Percentiles rank a stretch among this genome's conserved stretches.
Conservation (phyloP, 1,140 invertebrate genomes). For the Paraescarpia echinospica region DNA sequence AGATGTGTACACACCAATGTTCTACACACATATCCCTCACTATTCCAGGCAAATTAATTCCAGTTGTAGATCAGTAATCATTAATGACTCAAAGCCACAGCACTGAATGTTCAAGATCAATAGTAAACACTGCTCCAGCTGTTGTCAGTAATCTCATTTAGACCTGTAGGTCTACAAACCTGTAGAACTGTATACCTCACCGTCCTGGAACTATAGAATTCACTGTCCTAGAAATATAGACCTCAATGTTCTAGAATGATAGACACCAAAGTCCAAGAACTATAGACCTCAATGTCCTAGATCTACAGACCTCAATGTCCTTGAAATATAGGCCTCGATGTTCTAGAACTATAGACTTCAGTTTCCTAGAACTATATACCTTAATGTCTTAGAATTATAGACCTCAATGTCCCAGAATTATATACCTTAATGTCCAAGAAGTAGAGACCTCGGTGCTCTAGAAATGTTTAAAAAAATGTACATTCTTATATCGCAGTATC, state of each 20-base stretch:
- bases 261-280: not conserved
- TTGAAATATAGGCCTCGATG: too few species aligned
- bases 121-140: not conserved
- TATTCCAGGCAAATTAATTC: not conserved
- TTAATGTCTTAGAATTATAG: not conserved
- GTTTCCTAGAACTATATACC: not conserved
- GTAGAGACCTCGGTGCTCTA: too few species aligned
- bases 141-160: not conserved
- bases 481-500: too few species aligned
- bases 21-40: not conserved
- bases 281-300: too few species aligned
- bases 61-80: not conserved
- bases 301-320: too few species aligned
- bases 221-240: not conserved
- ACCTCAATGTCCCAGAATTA: not conserved
- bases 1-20: not conserved
- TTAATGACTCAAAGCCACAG: not conserved
- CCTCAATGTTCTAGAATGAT: not conserved
- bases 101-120: not conserved
- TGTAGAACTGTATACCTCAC: too few species aligned
- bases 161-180: too few species aligned
- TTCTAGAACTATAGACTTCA: too few species aligned
- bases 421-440: not conserved
- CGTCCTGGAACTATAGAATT: not conserved
- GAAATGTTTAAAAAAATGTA: too few species aligned